phyloP scores from a whole-genome alignment of 2,797 vertebrate species.

The Heteromormyrus szaboi region DNA sequence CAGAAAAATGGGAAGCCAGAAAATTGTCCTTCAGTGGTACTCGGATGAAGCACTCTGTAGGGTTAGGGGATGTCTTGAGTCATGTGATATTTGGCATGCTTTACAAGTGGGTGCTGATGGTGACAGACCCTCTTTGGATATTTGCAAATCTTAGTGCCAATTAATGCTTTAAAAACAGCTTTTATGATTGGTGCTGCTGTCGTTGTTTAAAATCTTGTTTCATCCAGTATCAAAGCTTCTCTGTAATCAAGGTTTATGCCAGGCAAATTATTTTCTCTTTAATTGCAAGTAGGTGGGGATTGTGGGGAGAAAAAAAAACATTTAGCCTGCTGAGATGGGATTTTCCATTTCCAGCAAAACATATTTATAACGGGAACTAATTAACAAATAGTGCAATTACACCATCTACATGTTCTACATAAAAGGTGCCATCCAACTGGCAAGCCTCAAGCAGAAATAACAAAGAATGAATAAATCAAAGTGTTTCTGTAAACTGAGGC shows the following conservation, averaged over 20 bases:
- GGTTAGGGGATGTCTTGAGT: constrained; percentile 26
- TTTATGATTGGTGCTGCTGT: constrained; percentile 38
- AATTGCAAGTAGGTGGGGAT: constrained; percentile 42
- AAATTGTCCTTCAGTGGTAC: neutral
- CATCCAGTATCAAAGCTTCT: constrained; percentile 35
- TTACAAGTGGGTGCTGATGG: constrained; percentile 37
- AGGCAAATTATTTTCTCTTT: constrained; percentile 37
- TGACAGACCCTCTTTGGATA: constrained; percentile 36
- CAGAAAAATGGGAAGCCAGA: neutral
- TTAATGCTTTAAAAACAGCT: constrained; percentile 46
- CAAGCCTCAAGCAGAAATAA: constrained; percentile 63
- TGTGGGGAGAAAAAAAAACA: constrained; percentile 33
- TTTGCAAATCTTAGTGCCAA: constrained; percentile 44
- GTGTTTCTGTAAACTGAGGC: constrained; percentile 66
- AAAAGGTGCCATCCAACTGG: constrained; percentile 54
- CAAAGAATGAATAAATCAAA: constrained; percentile 74
- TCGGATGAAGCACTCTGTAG: constrained; percentile 18
- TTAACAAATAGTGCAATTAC: constrained; percentile 67
- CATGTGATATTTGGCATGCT: constrained; percentile 38
- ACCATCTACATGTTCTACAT: constrained; percentile 55
- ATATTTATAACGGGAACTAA: constrained; percentile 58
- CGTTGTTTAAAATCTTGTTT: constrained; percentile 33
- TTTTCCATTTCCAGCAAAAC: constrained; percentile 44
- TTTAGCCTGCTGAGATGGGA: constrained; percentile 37
- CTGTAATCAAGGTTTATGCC: constrained; percentile 22